phyloP scores from a whole-genome alignment of 2,797 vertebrate genomes.

The Trachops cirrhosus region DNA sequence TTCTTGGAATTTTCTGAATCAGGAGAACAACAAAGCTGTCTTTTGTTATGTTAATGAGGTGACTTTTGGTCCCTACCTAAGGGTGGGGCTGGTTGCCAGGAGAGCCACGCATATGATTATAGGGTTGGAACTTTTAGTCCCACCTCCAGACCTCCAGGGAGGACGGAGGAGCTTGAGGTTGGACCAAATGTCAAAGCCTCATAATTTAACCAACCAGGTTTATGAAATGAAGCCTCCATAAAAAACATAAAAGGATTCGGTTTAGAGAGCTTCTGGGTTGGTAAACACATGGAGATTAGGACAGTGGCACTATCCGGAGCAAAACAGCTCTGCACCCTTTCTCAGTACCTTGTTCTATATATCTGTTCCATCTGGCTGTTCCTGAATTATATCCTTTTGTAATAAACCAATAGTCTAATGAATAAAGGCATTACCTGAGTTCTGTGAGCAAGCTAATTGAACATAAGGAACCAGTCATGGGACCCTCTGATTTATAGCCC shows the following conservation, averaged over 20 bases:
- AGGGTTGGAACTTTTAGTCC: neutral
- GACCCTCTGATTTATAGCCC: neutral
- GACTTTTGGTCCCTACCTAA: neutral
- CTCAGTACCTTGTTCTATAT: neutral
- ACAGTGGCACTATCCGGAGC: neutral
- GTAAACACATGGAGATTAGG: neutral
- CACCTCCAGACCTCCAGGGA: neutral
- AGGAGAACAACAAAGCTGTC: neutral
- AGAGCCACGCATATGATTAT: neutral
- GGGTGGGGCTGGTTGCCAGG: neutral
- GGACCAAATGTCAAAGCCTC: neutral
- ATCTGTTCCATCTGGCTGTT: neutral
- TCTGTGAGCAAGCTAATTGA: neutral
- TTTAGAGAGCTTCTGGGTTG: neutral
- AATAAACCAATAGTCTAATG: neutral
- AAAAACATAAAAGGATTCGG: neutral
- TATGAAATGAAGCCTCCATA: neutral
- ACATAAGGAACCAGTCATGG: neutral
- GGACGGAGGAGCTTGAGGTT: neutral
- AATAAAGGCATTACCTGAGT: neutral
- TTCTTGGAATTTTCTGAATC: neutral
- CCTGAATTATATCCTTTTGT: neutral
- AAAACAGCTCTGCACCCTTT: no score
- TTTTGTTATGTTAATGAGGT: neutral
- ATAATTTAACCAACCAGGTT: neutral